Evolutionary conservation across 1,140 invertebrate species (phyloP), one percentile per base, ranked within the genome.

Genomic region (Planococcus citri): DNA sequence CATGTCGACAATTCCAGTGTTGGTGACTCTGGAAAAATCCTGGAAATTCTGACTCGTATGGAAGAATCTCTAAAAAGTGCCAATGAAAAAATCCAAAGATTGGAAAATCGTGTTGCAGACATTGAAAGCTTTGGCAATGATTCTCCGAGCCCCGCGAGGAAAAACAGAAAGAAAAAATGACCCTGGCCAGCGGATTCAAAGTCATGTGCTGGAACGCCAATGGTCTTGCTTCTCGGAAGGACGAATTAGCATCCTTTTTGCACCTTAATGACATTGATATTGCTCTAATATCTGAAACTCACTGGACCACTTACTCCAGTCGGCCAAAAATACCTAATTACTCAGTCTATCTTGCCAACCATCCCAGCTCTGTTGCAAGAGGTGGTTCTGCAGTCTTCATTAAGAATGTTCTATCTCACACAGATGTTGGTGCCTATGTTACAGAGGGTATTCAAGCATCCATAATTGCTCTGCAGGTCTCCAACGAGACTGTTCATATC

Each of bases 251-350:
- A 68, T 21, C 69, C 20, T 70, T 71, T 61, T 41, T 75, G 57
- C 27, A 72, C 21, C 41, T 51, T 29, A 69, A 73, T 60, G 72
- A 72, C 24, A 73, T 74, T 68, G 74, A 74, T 60, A 73, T 74
- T 24, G 70, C 70, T 27, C 70, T 73, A 9, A 71, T 74, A 22
- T 71, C 72, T 27, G 73, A 78, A 75, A 70, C 72, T 9, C 74
- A 77, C 37, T 74, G 74, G 61, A 75, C 75, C 1, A 70, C 2
- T 0, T 51, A 22, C 20, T 9, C 14, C 17, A 58, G 4, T n/a
- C 68, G 29, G 14, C 21, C 20, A n/a, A 38, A 68, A 1, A 68
- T 68, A 38, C 29, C 12, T 22, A 21, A 38, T 12, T 68, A 38
- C 29, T 22, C 8, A 17, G 21, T 38, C 1, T 37, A 37, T 21